Conservation (phyloP, 2,888 invertebrate species). For the Spisula subtruncata region DNA sequence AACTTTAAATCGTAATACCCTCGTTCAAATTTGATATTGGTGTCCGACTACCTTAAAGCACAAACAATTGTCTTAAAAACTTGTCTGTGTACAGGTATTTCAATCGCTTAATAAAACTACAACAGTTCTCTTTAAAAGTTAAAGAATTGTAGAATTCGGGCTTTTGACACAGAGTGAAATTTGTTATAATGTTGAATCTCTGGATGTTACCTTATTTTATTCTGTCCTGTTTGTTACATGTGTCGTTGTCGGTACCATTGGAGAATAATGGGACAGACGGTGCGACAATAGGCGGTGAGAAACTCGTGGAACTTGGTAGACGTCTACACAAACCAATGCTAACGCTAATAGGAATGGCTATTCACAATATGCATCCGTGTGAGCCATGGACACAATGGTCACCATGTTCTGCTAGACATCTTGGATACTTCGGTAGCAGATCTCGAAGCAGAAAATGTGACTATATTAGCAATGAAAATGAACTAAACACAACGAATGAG, state of each 20-base stretch:
- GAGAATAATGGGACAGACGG: not conserved
- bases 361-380: not conserved
- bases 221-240: not conserved
- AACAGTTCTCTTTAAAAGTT: too few species aligned
- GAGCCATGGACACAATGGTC: not conserved
- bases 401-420: not conserved
- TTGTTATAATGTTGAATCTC: not conserved
- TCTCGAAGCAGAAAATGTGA: not conserved
- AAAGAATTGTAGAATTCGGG: too few species aligned
- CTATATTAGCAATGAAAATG: not conserved
- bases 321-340: not conserved
- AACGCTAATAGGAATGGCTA: constrained; percentile 2
- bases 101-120: too few species aligned
- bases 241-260: not conserved
- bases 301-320: not conserved
- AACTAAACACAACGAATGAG: not conserved
- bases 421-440: not conserved
- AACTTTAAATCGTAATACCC: too few species aligned
- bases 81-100: too few species aligned
- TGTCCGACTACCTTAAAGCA: too few species aligned
- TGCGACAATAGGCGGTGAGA: not conserved
- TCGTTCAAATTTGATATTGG: too few species aligned
- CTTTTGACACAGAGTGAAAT: too few species aligned
- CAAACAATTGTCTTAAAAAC: too few species aligned
- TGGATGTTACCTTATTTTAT: not conserved